Base-by-base conservation (phyloP, 2,797 vertebrate genomes). In the Semaprochilodus insignis region DNA sequence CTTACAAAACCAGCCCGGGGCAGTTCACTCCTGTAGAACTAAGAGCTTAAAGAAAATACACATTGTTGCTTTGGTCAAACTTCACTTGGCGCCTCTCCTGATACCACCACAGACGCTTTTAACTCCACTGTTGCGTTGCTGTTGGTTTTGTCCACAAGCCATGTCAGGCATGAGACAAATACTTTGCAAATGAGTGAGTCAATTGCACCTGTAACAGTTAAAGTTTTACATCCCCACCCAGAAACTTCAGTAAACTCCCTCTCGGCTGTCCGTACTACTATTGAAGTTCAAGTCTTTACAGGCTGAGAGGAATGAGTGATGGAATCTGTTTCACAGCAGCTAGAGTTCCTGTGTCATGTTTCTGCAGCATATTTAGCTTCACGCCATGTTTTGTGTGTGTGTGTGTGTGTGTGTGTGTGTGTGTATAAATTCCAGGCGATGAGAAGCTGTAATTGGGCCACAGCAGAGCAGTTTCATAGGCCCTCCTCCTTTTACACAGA, bases 281-380 rank as follows among this genome's bases (percentile, higher is more conserved):
- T 59, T 19, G 63, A 83, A 67, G 31, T 66, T 85, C 80, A 82
- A 80, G 86, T 84, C 69, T 66, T 85, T 78, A 84, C 87, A 84
- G 79, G 84, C 54, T 25, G 62, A n/a, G 57, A 78, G 69, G 62
- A 81, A 78, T 67, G 6, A 69, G 74, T 60, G 55, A 72, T 74
- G 59, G 80, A 81, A 82, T 85, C 74, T 74, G 83, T 66, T 78
- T 78, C 73, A 44, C 62, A 25, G 79, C 54, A 69, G 67, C 52
- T 69, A 81, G 19, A 63, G 83, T 85, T 87, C 54, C 73, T 86
- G 77, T 54, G 44, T 82, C 65, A 79, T 69, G 54, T 71, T 65
- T 70, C 16, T 55, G 65, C 67, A 27, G 63, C 59, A 71, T 69
- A 73, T 81, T 44, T 83, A 69, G 70, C 71, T 79, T 52, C 67